Conservation (phyloP, 2,113 vertebrate genomes). For the Pantherophis guttatus region DNA sequence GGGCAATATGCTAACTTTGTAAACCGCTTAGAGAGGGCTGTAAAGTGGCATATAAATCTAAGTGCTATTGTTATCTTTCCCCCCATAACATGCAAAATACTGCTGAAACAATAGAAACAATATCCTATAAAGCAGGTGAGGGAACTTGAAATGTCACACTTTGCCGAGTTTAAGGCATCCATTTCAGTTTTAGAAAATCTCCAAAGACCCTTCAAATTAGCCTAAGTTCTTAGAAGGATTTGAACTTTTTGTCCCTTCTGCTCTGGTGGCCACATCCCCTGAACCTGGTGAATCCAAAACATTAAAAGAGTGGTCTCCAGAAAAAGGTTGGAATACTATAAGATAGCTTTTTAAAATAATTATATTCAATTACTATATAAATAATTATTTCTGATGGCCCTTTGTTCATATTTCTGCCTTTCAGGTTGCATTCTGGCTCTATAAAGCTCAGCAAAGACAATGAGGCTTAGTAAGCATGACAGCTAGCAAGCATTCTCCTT, state of each 20-base stretch:
- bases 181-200: neutral
- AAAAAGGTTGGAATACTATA: neutral
- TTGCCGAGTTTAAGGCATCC: neutral
- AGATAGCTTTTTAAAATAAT: neutral
- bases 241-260: neutral
- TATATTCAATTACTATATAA: neutral
- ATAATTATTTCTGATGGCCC: neutral
- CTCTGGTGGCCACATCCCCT: neutral
- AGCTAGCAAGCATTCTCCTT: neutral
- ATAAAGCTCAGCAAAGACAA: neutral
- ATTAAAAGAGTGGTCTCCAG: neutral
- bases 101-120: neutral
- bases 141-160: neutral
- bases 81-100: neutral
- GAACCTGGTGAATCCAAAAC: neutral
- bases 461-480: neutral
- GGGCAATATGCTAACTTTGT: too few species aligned
- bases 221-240: neutral
- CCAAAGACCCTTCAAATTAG: neutral
- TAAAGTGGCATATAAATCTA: too few species aligned
- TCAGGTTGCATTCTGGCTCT: neutral
- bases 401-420: neutral
- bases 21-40: too few species aligned
- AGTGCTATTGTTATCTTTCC: neutral
- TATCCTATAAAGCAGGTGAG: neutral